These are phyloP conservation scores for Rhinichthys osculus DNA, from an alignment of 2,797 vertebrate genomes.

Conservation along the genomic window DNA sequence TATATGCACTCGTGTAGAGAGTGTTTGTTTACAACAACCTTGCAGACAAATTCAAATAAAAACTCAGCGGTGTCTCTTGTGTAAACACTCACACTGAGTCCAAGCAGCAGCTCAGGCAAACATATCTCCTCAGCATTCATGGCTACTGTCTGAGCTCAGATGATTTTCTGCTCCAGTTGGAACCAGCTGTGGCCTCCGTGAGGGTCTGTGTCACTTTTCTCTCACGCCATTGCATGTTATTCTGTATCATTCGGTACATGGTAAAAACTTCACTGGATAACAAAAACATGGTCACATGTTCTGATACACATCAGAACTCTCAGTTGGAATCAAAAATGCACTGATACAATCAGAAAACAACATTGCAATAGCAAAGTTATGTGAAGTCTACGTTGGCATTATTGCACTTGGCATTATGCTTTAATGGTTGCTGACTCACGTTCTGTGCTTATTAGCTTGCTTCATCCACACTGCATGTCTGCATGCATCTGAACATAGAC, in stretches of 20 bases:
- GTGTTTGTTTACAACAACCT: too few species aligned
- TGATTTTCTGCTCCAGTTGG: slow-evolving; percentile 64
- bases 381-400: neutral
- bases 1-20: too few species aligned
- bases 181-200: slow-evolving; percentile 51
- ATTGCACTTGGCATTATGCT: slow-evolving; percentile 14
- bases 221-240: slow-evolving; percentile 15
- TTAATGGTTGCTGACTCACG: slow-evolving; percentile 20
- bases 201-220: slow-evolving; percentile 34
- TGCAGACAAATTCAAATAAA: neutral
- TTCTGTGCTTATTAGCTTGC: neutral
- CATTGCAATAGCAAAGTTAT: neutral
- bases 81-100: slow-evolving; percentile 5
- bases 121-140: slow-evolving; percentile 33
- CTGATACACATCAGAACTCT: neutral
- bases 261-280: neutral
- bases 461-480: slow-evolving; percentile 10
- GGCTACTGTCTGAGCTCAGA: slow-evolving; percentile 33
- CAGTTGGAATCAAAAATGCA: neutral
- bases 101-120: slow-evolving; percentile 23
- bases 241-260: neutral
- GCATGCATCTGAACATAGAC: slow-evolving; percentile 13
- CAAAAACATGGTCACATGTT: slow-evolving; percentile 4
- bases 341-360: neutral
- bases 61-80: neutral